phyloP scores from a whole-genome alignment of 30 jellyfish, hydroid and myxozoan species.

The Cassiopea andromeda region DNA sequence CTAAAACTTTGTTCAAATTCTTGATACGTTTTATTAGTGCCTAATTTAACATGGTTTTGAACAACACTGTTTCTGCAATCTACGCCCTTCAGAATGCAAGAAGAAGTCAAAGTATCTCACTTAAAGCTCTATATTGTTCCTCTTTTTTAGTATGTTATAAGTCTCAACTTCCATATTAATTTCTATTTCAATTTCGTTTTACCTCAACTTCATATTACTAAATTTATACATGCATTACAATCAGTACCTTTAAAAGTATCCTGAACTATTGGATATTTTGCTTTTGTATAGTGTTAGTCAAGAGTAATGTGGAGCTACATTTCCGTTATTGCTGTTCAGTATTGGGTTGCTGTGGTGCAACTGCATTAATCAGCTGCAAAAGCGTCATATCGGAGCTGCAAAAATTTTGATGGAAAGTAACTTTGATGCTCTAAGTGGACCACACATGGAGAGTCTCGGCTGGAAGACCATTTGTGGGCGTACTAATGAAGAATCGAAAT shows the following conservation, averaged over 20 bases:
- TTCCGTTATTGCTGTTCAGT: slow-evolving; percentile 32
- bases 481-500: neutral
- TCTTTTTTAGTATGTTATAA: no score
- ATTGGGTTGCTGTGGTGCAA: slow-evolving; percentile 32
- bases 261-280: slow-evolving; percentile 13
- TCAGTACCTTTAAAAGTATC: slow-evolving; percentile 1
- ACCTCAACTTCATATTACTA: no score
- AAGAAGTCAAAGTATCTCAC: no score
- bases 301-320: slow-evolving; percentile 7
- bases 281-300: neutral
- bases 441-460: neutral
- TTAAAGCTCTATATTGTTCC: no score
- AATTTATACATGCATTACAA: no score
- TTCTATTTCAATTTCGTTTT: no score
- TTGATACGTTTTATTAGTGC: no score
- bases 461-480: neutral
- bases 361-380: slow-evolving; percentile 27
- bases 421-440: neutral
- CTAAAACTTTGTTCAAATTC: no score
- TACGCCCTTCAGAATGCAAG: no score
- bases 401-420: neutral
- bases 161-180: no score
- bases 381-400: slow-evolving; percentile 20
- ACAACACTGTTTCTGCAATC: no score
- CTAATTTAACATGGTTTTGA: no score